phyloP scores from a whole-genome alignment of 2,113 vertebrate genomes.

The Tursiops truncatus region DNA sequence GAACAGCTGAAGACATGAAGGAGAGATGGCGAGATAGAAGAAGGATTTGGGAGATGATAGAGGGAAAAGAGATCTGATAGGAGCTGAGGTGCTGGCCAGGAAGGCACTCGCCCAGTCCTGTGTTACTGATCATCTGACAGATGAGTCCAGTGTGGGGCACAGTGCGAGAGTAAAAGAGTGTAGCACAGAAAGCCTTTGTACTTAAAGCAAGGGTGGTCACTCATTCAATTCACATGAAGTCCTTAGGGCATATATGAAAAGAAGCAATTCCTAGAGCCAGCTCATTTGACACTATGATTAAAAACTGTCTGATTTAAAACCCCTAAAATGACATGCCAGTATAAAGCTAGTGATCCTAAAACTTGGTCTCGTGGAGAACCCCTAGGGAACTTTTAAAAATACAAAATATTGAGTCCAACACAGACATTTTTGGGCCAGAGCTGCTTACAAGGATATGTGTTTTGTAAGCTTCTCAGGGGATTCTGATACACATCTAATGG shows the following conservation, averaged over 20 bases:
- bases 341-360: neutral
- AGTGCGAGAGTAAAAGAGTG: neutral
- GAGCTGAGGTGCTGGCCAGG: neutral
- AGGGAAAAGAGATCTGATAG: neutral
- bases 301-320: neutral
- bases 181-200: neutral
- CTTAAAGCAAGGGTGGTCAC: neutral
- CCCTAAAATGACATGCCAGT: neutral
- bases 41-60: neutral
- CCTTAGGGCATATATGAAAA: neutral
- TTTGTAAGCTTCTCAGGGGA: neutral
- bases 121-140: neutral
- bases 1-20: neutral
- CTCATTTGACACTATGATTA: neutral
- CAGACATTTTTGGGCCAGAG: neutral
- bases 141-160: neutral
- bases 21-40: neutral
- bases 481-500: neutral
- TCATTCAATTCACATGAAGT: neutral
- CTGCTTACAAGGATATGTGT: neutral
- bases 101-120: no score
- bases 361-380: neutral
- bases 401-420: neutral
- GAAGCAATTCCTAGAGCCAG: neutral
- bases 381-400: neutral